Evolutionary conservation across 23 tunicate species (phyloP), one percentile per base, ranked within the genome.

Genomic region (Styela clava): DNA sequence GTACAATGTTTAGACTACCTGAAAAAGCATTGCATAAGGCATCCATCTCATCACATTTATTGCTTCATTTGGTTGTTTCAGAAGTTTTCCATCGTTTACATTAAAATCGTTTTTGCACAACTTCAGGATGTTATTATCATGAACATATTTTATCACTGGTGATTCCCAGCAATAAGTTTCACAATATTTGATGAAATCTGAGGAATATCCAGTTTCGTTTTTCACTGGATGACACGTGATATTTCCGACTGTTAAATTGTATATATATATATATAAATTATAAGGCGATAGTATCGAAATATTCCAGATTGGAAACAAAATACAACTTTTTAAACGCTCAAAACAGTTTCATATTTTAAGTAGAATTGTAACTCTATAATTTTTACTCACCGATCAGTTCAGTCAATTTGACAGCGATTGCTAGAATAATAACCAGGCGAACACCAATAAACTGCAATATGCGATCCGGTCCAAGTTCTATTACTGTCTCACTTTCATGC

Each of bases 81-180:
- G 31, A 9, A 77, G n/a, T 26, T 37, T 34, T 2, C 2, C 56
- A 5, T 44, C 56, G 12, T 44, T 44, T 44, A 44, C 56, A 5
- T 44, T 12, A 44, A 12, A 44, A 7, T 44, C 56, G 12, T 7
- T 44, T 5, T 44, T 44, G 56, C 56, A 44, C 56, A 44, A 12
- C 12, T 44, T 44, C 12, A 12, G 9, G 56, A 12, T 12, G 56
- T 44, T 12, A 44, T 44, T 44, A 44, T 44, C 7, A 44, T 44
- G 12, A 5, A 5, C 9, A 44, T 7, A 44, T 44, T 7, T 7
- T 12, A 44, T 44, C 7, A 44, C 12, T 35, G 77, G 77, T 3
- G 77, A 71, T 71, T 71, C 78, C 89, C 89, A 85, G 62, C 89
- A 85, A 69, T 78, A 85, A 5, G 89, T 44, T 9, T 72, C 33